Base-by-base conservation (phyloP, 92 coral and sea anemone species). In the Paragorgia papillata region DNA sequence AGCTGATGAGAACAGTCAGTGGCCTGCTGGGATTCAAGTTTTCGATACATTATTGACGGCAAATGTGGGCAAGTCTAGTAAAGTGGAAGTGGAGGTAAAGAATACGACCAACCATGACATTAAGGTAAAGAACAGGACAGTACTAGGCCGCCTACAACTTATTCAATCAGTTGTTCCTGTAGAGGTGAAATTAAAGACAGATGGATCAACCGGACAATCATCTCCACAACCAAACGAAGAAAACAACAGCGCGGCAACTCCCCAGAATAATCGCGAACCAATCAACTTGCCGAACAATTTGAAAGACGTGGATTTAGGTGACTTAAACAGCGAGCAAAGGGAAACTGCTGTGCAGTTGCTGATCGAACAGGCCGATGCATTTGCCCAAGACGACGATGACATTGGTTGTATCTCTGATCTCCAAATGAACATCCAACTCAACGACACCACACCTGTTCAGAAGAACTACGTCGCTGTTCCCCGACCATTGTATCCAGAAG, bases 371-470 rank as follows among this genome's bases (percentile, higher is more conserved):
- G 86, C 92, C 9, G 67, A 61, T 25, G 59, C 89, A 18, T 82
- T 88, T 50, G 85, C 92, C n/a, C 54, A 69, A 53, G 82, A 64
- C 28, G 89, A 84, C 66, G 87, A 70, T 55, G 86, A 80, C 79
- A 63, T 69, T 7, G 82, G 89, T 25, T 79, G 84, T 39, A 88
- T 88, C 71, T 27, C n/a, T n/a, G n/a, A n/a, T n/a, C n/a, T n/a
- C n/a, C n/a, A n/a, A n/a, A n/a, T n/a, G n/a, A n/a, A n/a, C 62
- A 0, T 84, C 7, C 71, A 81, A 14, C 80, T 88, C 18, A 79
- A 34, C 22, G 92, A 88, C 78, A 79, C 20, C 10, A 87, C 80
- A 7, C 87, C 90, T n/a, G 90, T 87, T n/a, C 90, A 83, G 69
- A 88, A 84, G 69, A 80, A 83, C 19, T 84, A 80, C 69, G 82